A percentile compares a stretch with the other conserved stretches of the same genome.
Conservation (phyloP, 2,888 invertebrate species). For the Noctua comes region DNA sequence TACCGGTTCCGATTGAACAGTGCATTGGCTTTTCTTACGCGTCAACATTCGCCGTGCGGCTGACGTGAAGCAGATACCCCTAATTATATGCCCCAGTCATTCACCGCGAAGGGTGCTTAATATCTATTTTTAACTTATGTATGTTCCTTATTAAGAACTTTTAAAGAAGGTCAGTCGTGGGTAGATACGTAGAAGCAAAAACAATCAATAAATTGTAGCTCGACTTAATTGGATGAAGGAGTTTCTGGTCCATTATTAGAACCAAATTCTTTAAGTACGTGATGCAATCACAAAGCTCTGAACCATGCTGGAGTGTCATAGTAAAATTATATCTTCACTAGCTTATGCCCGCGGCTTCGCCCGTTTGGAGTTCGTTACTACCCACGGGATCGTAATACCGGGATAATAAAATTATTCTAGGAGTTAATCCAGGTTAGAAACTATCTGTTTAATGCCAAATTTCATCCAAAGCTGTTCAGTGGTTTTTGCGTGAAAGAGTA, state of each 20-base stretch:
- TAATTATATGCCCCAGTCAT: slow-evolving; percentile 29
- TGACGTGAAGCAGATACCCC: slow-evolving; percentile 38
- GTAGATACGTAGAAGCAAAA: background rate
- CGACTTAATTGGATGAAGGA: background rate
- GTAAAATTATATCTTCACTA: background rate
- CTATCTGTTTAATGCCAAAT: background rate
- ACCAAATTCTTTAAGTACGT: too few relatives aligned
- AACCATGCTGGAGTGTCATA: background rate
- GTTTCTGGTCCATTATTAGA: too few relatives aligned
- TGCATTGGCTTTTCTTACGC: slow-evolving; percentile 53
- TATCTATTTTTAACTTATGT: slow-evolving; percentile 13
- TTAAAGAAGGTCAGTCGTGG: background rate
- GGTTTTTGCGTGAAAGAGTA: too few relatives aligned
- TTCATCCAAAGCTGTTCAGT: too few relatives aligned
- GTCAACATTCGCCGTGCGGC: slow-evolving; percentile 17
- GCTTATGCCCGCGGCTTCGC: background rate
- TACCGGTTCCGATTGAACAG: slow-evolving; percentile 48
- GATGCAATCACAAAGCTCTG: background rate
- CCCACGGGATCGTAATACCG: too few relatives aligned
- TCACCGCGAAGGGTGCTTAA: slow-evolving; percentile 26
- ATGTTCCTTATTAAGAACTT: background rate
- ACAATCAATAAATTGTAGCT: background rate
- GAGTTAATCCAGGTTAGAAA: background rate
- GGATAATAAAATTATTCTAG: background rate
- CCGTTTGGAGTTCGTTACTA: background rate